phyloP scores from a whole-genome alignment of 2,888 invertebrate genomes.

The Gonocerus acuteangulatus region DNA sequence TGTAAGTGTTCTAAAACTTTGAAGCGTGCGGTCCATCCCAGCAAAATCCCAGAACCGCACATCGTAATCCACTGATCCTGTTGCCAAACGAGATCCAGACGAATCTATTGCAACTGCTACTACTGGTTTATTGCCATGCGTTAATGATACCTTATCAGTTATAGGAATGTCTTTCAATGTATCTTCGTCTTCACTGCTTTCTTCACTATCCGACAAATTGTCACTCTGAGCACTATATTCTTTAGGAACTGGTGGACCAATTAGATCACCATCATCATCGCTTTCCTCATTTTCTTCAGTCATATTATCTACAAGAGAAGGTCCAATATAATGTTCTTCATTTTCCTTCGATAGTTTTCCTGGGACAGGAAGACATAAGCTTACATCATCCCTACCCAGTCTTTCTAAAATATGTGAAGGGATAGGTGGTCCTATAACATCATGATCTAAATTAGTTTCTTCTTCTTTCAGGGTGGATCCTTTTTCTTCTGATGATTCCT shows the following conservation, averaged over 20 bases:
- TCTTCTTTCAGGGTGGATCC: no score
- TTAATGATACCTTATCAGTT: conserved; percentile 70
- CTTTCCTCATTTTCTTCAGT: not conserved
- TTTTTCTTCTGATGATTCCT: not conserved
- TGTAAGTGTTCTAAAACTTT: conserved; percentile 84
- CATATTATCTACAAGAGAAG: no score
- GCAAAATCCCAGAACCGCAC: conserved; percentile 98
- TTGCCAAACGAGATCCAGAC: conserved; percentile 81
- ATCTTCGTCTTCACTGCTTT: conserved; percentile 37
- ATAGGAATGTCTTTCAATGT: conserved; percentile 55
- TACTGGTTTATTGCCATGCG: conserved; percentile 83
- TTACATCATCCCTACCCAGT: no score
- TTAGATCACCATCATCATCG: conserved; percentile 2
- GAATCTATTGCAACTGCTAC: conserved; percentile 87
- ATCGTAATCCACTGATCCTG: conserved; percentile 93
- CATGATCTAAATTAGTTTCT: conserved; percentile 46
- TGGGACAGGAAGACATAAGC: no score
- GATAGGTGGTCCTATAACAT: conserved; percentile 55
- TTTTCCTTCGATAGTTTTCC: not conserved
- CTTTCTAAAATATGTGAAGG: conserved; percentile 42
- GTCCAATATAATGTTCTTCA: not conserved
- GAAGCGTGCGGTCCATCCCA: conserved; percentile 89
- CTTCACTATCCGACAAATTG: conserved; percentile 28
- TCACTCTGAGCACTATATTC: conserved; percentile 42
- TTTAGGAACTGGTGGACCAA: not conserved